These are phyloP conservation scores for Cantharis flavilabris DNA, from an alignment of 2,888 invertebrate species.

Conservation along the genomic window DNA sequence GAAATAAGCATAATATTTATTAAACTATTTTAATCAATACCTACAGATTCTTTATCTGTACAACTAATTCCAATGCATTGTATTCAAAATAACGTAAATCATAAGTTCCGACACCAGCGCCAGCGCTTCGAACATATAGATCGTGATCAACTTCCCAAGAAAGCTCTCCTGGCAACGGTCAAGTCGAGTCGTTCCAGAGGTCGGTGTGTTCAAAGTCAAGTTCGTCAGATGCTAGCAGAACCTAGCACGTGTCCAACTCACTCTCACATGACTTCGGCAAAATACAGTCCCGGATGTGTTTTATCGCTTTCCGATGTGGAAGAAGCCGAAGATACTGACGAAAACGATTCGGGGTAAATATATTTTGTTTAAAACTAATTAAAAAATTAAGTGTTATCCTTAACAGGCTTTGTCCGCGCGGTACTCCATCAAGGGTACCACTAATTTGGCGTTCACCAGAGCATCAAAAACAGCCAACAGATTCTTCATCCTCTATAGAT, in stretches of 20 bases:
- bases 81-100: slow-evolving; percentile 39
- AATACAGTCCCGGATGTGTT: slow-evolving; percentile 43
- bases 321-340: slow-evolving; percentile 65
- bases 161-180: slow-evolving; percentile 53
- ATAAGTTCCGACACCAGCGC: slow-evolving; percentile 34
- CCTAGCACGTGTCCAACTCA: slow-evolving; percentile 56
- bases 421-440: slow-evolving; percentile 75
- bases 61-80: slow-evolving; percentile 48
- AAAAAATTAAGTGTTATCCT: neutral
- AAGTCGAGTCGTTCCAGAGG: slow-evolving; percentile 50
- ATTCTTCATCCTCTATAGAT: slow-evolving; percentile 47
- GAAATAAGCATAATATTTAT: neutral
- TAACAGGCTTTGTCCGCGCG: slow-evolving; percentile 61
- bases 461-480: slow-evolving; percentile 36
- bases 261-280: slow-evolving; percentile 45
- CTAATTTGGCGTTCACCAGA: slow-evolving; percentile 67
- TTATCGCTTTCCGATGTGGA: slow-evolving; percentile 57
- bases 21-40: neutral
- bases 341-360: slow-evolving; percentile 58
- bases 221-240: slow-evolving; percentile 56
- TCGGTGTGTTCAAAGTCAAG: slow-evolving; percentile 48
- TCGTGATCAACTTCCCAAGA: slow-evolving; percentile 48
- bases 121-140: slow-evolving; percentile 38
- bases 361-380: neutral
- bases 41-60: slow-evolving; percentile 47